phyloP scores from a whole-genome alignment of 2,888 invertebrate genomes.

The Drepana falcataria region DNA sequence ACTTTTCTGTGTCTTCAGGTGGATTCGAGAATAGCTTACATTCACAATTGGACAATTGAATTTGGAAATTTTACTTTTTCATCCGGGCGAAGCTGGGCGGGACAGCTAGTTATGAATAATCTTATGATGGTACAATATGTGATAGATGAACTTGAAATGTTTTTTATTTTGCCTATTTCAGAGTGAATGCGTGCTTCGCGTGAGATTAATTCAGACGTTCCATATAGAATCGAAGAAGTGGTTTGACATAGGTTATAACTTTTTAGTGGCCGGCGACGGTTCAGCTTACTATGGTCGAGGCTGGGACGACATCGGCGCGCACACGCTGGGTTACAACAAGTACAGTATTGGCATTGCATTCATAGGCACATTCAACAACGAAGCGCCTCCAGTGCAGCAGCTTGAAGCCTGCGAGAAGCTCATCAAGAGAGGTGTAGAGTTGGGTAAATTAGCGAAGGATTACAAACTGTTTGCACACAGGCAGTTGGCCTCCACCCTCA shows the following conservation, averaged over 20 bases:
- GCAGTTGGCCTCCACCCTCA: conserved; percentile 81
- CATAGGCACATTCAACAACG: conserved; percentile 83
- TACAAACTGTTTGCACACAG: conserved; percentile 84
- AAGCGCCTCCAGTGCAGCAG: conserved; percentile 70
- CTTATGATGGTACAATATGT: too few relatives aligned
- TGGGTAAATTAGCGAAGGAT: conserved; percentile 79
- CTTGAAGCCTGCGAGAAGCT: conserved; percentile 80
- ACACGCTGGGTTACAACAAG: conserved; percentile 82
- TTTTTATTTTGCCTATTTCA: conserved; percentile 37
- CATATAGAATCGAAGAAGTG: conserved; percentile 83
- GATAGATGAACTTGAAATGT: background rate
- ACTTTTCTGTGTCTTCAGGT: too few relatives aligned
- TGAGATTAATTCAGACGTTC: conserved; percentile 81
- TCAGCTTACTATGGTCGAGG: conserved; percentile 85
- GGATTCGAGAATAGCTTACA: too few relatives aligned
- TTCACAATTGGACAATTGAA: too few relatives aligned
- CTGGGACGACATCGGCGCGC: conserved; percentile 86
- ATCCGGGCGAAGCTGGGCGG: too few relatives aligned
- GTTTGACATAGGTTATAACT: conserved; percentile 87
- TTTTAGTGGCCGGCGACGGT: conserved; percentile 88
- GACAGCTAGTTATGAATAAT: too few relatives aligned
- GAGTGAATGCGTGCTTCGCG: conserved; percentile 79
- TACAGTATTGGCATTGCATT: conserved; percentile 84
- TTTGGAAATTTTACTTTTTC: too few relatives aligned
- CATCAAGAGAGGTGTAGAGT: conserved; percentile 79